phyloP scores from a whole-genome alignment of 2,113 vertebrate genomes.

The Strix aluco region DNA sequence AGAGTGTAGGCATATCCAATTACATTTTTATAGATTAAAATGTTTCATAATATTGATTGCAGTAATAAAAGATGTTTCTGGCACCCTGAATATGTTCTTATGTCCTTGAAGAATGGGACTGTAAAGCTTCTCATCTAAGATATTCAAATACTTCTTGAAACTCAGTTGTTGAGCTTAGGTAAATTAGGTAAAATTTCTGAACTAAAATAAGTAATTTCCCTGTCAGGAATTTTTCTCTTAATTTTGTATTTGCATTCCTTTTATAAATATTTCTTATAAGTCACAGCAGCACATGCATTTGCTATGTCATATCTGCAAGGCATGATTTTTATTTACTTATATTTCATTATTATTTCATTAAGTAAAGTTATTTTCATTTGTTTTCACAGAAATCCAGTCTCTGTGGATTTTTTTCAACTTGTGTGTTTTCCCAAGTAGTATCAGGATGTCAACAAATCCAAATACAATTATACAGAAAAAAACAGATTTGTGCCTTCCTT shows the following conservation, averaged over 20 bases:
- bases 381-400: not conserved
- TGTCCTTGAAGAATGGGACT: not conserved
- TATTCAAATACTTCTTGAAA: not conserved
- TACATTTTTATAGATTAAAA: constrained; percentile 4
- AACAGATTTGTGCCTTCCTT: not conserved
- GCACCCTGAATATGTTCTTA: not conserved
- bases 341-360: not conserved
- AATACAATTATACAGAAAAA: not conserved
- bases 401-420: not conserved
- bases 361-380: not conserved
- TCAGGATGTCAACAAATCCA: not conserved
- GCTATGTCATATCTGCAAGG: not conserved
- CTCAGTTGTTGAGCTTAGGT: not conserved
- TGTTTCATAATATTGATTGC: constrained; percentile 15
- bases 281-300: not conserved
- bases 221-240: not conserved
- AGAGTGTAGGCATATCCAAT: not conserved
- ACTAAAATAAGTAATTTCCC: not conserved
- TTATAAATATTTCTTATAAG: not conserved
- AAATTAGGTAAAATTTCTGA: not conserved
- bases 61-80: not conserved
- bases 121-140: not conserved
- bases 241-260: not conserved
- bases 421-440: not conserved
- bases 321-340: not conserved